Percentiles rank a stretch among this genome's conserved stretches.
Evolutionary conservation across 2,888 invertebrate species (phyloP).

Genomic region (Ectobius pallidus): DNA sequence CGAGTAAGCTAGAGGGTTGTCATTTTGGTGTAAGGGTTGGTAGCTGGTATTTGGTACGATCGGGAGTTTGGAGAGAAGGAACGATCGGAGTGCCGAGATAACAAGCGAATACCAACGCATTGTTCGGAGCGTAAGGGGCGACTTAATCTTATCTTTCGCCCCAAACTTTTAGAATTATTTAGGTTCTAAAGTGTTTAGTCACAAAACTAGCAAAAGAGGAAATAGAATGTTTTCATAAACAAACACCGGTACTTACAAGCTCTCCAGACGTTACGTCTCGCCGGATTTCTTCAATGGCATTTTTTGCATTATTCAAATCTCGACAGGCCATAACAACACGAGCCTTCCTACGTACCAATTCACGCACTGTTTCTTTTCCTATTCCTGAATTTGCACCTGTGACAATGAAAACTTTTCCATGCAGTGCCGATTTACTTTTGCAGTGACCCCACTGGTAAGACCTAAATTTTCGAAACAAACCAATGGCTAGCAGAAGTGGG

Average conservation of each 20-base stretch:
- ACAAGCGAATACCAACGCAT: too few species aligned
- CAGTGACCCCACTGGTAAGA: constrained; percentile 65
- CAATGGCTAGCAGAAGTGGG: constrained; percentile 54
- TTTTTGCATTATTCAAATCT: constrained; percentile 67
- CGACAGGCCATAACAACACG: constrained; percentile 83
- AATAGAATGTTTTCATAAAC: too few species aligned
- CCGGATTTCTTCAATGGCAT: constrained; percentile 69
- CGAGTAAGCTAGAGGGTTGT: too few species aligned
- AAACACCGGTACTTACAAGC: constrained; percentile 63
- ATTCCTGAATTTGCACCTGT: constrained; percentile 87
- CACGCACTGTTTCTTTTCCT: constrained; percentile 78
- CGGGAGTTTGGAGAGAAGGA: too few species aligned
- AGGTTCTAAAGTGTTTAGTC: too few species aligned
- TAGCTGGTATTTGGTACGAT: too few species aligned
- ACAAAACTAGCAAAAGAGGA: too few species aligned
- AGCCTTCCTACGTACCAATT: constrained; percentile 74
- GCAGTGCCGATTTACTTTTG: constrained; percentile 59
- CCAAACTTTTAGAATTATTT: too few species aligned
- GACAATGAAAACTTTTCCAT: constrained; percentile 76
- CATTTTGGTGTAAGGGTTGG: too few species aligned
- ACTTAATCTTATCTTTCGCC: too few species aligned
- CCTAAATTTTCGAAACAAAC: constrained; percentile 61
- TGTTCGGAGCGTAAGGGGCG: too few species aligned
- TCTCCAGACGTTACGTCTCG: constrained; percentile 63
- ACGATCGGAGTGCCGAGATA: too few species aligned